Evolutionary conservation across 2,797 vertebrate genomes (phyloP).

Genomic region (Leucoraja ocellata): DNA sequence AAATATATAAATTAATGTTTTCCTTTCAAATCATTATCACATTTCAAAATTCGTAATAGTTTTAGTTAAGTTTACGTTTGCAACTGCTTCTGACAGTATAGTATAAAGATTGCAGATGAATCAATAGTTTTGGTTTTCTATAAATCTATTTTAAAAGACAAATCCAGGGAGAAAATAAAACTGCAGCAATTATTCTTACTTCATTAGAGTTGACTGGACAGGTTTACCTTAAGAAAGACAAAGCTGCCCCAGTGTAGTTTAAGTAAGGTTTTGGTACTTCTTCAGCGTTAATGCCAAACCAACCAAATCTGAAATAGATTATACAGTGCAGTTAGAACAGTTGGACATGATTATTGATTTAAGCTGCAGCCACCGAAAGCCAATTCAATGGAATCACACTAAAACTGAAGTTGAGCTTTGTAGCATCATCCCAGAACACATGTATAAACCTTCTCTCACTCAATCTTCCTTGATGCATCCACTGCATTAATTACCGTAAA

Average conservation of each 20-base stretch:
- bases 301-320: conserved; percentile 70
- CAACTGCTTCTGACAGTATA: not conserved
- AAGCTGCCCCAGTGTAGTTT: conserved; percentile 75
- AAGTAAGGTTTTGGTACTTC: conserved; percentile 68
- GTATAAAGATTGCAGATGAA: not conserved
- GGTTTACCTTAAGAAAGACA: conserved; percentile 76
- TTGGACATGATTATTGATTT: not conserved
- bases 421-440: not conserved
- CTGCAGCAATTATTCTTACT: not conserved
- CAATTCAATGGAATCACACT: not conserved
- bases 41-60: conserved; percentile 40
- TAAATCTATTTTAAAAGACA: not conserved
- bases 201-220: not conserved
- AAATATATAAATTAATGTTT: conserved; percentile 46
- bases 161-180: not conserved
- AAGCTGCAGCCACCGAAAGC: not conserved
- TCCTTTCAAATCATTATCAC: not conserved
- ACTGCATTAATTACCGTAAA: not conserved
- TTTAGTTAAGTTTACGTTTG: conserved; percentile 39
- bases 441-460: not conserved
- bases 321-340: not conserved
- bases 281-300: conserved; percentile 77
- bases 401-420: not conserved
- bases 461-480: not conserved
- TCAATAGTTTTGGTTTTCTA: not conserved